Base-by-base conservation (phyloP, 2,113 vertebrate genomes). In the Cricetomys ansorgei region DNA sequence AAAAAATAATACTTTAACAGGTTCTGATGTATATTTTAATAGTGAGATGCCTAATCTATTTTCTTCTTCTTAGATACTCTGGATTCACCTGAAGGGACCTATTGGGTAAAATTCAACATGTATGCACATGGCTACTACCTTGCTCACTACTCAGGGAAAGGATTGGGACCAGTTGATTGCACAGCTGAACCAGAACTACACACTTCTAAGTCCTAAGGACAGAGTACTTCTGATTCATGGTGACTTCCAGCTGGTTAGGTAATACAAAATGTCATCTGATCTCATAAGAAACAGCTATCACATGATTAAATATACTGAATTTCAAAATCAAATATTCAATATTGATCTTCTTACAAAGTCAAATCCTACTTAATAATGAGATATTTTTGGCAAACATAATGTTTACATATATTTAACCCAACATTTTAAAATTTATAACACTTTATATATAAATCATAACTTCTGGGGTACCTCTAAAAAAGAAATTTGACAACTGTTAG, bases 81-180 rank as follows among this genome's bases (percentile, higher is more conserved):
- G 94, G 84, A 98, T 73, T 95, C 99, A 72, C 97, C 97, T 62
- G 97, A 98, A 86, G 98, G 98, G 0, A 97, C 97, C 50, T 96
- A 89, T 64, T 99, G 99, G 98, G 98, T 99, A 76, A 99, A 99
- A 98, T 98, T 99, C 88, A 99, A 98, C 59, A 97, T 97, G 50
- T 98, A 99, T 94, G 98, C 99, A 98, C 98, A 98, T 29, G 99
- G 98, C 50, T 99, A 99, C 96, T 99, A 99, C 81, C 97, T 99
- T 31, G 98, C 99, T 89, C 98, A 99, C 95, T 99, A 99, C n/a
- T 98, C 98, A 89, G 98, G 98, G 4, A 94, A 85, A 15, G 99
- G 98, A 80, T 99, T 99, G 98, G 98, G 98, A 98, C 31, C 89
- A 97, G 75, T 97, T 99, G 40, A 98, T 97, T 84, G 76, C 79